Evolutionary conservation across 2,888 invertebrate species (phyloP).

Genomic region (Hyppa rectilinea): DNA sequence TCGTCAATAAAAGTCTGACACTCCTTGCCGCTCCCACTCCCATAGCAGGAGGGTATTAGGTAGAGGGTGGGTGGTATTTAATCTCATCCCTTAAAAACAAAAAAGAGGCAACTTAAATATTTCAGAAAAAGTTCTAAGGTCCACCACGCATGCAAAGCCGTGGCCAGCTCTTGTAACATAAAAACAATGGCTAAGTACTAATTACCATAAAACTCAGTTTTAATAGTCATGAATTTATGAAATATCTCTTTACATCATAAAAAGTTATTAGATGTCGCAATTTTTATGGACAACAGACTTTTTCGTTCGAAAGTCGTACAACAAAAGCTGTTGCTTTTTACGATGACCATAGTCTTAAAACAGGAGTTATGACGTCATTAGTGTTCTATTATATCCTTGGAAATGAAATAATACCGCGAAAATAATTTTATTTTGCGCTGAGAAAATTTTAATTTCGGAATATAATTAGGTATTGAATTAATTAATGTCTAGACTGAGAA

Average conservation of each 20-base stretch:
- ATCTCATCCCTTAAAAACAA: too few relatives aligned
- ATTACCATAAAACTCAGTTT: constrained; percentile 45
- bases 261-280: constrained; percentile 68
- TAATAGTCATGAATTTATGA: constrained; percentile 53
- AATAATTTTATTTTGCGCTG: constrained; percentile 54
- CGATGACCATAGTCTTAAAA: constrained; percentile 66
- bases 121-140: too few relatives aligned
- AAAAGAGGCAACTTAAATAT: too few relatives aligned
- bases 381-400: constrained; percentile 59
- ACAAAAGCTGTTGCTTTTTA: constrained; percentile 67
- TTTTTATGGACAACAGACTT: constrained; percentile 59
- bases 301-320: constrained; percentile 61
- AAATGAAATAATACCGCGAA: constrained; percentile 54
- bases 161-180: too few relatives aligned
- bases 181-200: constrained; percentile 27
- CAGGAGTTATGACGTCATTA: constrained; percentile 65
- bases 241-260: constrained; percentile 67
- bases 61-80: too few relatives aligned
- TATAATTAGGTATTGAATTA: constrained; percentile 21
- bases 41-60: too few relatives aligned
- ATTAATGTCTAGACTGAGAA: constrained; percentile 6
- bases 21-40: too few relatives aligned
- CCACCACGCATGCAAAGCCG: too few relatives aligned
- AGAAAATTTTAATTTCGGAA: constrained; percentile 44
- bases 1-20: too few relatives aligned